These are phyloP conservation scores for Ecliptopera silaceata DNA, from an alignment of 2,888 invertebrate genomes.

Conservation along the genomic window DNA sequence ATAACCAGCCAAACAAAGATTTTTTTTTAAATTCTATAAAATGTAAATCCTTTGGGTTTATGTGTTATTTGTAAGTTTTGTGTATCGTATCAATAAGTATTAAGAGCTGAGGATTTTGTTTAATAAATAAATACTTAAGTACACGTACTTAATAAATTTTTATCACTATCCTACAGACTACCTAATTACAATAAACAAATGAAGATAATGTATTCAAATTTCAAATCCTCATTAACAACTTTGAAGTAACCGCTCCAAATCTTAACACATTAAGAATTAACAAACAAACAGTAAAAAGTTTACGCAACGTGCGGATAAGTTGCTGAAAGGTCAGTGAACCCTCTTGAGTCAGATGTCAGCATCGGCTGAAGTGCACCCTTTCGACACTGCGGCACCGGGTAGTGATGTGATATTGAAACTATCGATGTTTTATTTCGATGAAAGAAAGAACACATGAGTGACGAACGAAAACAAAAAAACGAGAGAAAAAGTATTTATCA, in stretches of 20 bases:
- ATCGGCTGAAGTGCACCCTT: constrained; percentile 73
- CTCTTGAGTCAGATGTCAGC: constrained; percentile 72
- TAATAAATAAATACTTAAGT: no score
- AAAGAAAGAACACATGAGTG: no score
- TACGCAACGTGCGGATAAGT: constrained; percentile 50
- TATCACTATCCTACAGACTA: not conserved
- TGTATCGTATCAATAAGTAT: no score
- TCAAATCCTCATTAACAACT: constrained; percentile 6
- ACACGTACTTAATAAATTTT: no score
- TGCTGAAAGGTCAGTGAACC: constrained; percentile 66
- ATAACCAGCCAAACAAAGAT: no score
- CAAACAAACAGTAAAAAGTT: constrained; percentile 39
- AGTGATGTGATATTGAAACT: constrained; percentile 49
- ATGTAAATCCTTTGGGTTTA: no score
- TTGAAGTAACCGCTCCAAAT: constrained; percentile 18
- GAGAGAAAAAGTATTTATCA: no score
- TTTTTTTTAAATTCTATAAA: no score
- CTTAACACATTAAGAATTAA: constrained; percentile 21
- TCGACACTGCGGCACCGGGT: constrained; percentile 73
- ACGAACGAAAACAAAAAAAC: no score
- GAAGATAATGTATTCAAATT: not conserved
- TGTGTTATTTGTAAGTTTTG: no score
- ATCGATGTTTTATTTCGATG: not conserved
- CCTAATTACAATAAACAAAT: not conserved
- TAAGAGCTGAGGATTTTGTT: no score